A percentile compares a stretch with the other conserved stretches of the same genome.
Evolutionary conservation across 1,140 invertebrate genomes (phyloP).

Genomic region (Dreissena polymorpha): DNA sequence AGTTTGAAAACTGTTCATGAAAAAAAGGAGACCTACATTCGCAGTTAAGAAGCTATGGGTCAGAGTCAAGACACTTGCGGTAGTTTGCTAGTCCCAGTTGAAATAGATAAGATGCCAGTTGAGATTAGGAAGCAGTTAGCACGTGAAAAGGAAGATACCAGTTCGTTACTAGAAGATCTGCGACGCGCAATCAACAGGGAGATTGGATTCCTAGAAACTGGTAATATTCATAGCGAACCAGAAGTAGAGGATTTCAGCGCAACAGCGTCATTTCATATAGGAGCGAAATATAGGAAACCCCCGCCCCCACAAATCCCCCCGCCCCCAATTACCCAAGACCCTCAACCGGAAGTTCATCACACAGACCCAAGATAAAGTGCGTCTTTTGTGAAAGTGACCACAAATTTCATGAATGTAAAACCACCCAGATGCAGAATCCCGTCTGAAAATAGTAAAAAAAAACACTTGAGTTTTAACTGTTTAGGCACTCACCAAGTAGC

Average conservation of each 20-base stretch:
- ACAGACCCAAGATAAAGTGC: no score
- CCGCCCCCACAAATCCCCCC: no score
- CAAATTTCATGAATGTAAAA: no score
- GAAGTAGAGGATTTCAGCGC: no score
- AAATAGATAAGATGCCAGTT: neutral
- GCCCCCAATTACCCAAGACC: no score
- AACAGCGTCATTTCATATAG: no score
- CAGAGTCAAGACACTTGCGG: conserved; percentile 1
- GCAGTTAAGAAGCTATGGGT: neutral
- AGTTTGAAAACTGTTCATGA: neutral
- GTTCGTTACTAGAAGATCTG: neutral
- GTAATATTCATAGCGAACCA: no score
- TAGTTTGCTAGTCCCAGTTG: neutral
- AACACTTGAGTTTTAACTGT: neutral
- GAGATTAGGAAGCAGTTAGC: neutral
- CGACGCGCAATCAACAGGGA: neutral
- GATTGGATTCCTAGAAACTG: no score
- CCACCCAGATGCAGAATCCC: no score
- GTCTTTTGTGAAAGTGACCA: no score
- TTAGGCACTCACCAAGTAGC: neutral
- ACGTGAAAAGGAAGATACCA: neutral
- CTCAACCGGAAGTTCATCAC: no score
- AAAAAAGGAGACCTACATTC: conserved; percentile 5
- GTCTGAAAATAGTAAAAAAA: neutral
- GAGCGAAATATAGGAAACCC: no score